Conservation (phyloP, 2,797 vertebrate species). For the Fundulus diaphanus region DNA sequence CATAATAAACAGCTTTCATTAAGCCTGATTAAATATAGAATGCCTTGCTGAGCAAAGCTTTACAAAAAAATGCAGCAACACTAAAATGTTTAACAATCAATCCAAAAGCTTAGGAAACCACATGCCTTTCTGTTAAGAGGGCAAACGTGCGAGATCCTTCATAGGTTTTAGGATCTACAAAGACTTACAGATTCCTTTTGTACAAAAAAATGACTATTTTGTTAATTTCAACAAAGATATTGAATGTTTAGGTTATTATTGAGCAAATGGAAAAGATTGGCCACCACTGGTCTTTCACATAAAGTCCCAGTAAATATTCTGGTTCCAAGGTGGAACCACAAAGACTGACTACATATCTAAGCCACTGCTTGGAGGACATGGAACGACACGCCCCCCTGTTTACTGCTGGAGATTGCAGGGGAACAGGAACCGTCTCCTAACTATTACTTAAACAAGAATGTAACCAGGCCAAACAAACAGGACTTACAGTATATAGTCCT, state of each 20-base stretch:
- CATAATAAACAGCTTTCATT: no score
- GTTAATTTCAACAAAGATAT: background rate
- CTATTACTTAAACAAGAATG: background rate
- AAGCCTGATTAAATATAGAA: no score
- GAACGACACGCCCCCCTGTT: background rate
- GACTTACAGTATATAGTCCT: slow-evolving; percentile 73
- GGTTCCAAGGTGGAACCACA: no score
- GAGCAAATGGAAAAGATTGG: background rate
- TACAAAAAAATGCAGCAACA: no score
- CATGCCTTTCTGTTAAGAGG: no score
- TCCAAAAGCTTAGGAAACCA: no score
- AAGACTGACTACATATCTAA: background rate
- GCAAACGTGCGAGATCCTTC: no score
- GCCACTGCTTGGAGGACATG: background rate
- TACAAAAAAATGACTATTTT: background rate
- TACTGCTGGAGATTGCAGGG: background rate
- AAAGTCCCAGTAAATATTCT: background rate
- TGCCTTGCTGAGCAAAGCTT: no score
- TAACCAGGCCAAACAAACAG: background rate
- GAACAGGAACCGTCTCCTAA: background rate
- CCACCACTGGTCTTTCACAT: background rate
- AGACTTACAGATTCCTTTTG: background rate
- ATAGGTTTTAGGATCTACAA: no score
- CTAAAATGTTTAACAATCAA: no score
- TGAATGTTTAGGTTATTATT: background rate